A percentile compares a stretch with the other conserved stretches of the same genome.
These are phyloP conservation scores for Ptyas mucosa DNA, from an alignment of 2,113 vertebrate genomes.

Conservation along the genomic window DNA sequence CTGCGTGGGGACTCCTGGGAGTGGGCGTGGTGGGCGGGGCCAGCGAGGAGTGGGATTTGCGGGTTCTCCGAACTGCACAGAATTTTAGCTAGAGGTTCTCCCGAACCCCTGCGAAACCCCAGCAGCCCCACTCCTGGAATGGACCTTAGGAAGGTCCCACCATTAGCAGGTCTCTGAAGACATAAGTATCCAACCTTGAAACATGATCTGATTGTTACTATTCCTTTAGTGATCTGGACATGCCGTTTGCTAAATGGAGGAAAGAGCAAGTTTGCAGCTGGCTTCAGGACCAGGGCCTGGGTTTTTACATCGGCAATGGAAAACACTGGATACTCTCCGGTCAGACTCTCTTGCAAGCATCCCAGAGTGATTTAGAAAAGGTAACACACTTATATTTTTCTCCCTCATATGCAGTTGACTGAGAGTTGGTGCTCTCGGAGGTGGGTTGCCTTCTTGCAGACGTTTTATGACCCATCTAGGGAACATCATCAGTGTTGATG, in stretches of 20 bases:
- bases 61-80: no score
- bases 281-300: conserved; percentile 92
- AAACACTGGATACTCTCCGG: conserved; percentile 91
- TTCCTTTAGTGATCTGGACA: conserved; percentile 83
- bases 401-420: no score
- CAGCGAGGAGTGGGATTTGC: no score
- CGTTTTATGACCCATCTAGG: background rate
- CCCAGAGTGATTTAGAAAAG: conserved; percentile 94
- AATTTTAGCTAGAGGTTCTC: no score
- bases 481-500: background rate
- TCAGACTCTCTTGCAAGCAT: conserved; percentile 93
- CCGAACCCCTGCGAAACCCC: no score
- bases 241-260: conserved; percentile 94
- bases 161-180: background rate
- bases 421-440: background rate
- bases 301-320: conserved; percentile 82
- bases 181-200: background rate
- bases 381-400: conserved; percentile 62
- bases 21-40: no score
- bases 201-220: rapidly evolving
- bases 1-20: no score
- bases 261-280: conserved; percentile 94
- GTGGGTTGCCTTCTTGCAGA: background rate
- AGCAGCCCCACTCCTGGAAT: no score
- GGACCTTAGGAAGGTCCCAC: background rate